Evolutionary conservation across 1,140 invertebrate species (phyloP).

Genomic region (Bombyx mandarina): DNA sequence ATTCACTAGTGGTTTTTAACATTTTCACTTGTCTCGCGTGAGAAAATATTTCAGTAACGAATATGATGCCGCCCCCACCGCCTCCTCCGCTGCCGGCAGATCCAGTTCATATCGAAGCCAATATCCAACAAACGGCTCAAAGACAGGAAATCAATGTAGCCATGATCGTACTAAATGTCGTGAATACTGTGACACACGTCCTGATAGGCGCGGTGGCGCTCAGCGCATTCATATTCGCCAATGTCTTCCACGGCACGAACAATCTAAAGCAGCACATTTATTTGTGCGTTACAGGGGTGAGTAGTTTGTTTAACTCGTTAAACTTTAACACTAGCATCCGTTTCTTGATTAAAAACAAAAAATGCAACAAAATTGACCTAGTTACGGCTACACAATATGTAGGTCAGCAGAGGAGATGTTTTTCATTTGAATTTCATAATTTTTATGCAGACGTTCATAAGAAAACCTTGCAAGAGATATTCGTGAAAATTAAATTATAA

Average conservation of each 20-base stretch:
- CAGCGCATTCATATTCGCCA: slow-evolving; percentile 16
- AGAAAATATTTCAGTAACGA: background rate
- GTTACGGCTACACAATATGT: too few species aligned
- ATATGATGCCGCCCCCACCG: slow-evolving; percentile 11
- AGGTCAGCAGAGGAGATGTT: too few species aligned
- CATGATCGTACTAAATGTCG: slow-evolving; percentile 14
- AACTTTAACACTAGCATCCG: too few species aligned
- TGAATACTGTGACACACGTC: slow-evolving; percentile 17
- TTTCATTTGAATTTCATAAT: too few species aligned
- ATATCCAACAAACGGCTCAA: background rate
- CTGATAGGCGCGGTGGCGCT: slow-evolving; percentile 19
- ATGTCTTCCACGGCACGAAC: slow-evolving; percentile 2
- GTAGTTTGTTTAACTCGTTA: slow-evolving; percentile 7
- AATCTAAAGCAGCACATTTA: slow-evolving; percentile 17
- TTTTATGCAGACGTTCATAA: too few species aligned
- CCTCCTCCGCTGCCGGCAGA: slow-evolving; percentile 7
- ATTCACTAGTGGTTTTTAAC: background rate
- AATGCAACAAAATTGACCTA: too few species aligned
- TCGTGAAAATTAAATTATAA: too few species aligned
- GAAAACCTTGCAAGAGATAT: too few species aligned
- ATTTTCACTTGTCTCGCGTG: background rate
- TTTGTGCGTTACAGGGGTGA: slow-evolving; percentile 26
- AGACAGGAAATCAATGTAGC: slow-evolving; percentile 4
- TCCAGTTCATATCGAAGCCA: background rate
- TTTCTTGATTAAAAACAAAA: too few species aligned